Evolutionary conservation across 2,113 vertebrate species (phyloP).

Genomic region (Anser cygnoides): DNA sequence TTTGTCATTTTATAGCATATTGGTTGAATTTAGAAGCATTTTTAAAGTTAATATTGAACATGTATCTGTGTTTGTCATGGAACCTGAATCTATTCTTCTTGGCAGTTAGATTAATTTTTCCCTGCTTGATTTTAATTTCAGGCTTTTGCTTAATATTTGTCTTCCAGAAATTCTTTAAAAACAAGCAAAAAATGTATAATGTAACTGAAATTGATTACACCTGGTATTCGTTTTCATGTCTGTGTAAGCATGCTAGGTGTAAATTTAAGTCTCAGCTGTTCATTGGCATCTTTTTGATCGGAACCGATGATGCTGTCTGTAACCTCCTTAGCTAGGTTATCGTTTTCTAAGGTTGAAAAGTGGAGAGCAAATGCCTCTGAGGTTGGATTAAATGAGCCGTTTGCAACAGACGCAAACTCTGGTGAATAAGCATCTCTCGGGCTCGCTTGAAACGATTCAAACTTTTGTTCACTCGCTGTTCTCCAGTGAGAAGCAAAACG

Average conservation of each 20-base stretch:
- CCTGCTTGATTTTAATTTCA: conserved; percentile 40
- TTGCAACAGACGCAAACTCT: conserved; percentile 19
- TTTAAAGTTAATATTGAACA: conserved; percentile 64
- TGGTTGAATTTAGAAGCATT: conserved; percentile 48
- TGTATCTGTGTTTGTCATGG: conserved; percentile 1
- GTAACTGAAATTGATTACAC: background rate
- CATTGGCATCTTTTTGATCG: conserved; percentile 55
- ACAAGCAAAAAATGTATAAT: background rate
- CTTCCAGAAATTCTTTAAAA: conserved; percentile 22
- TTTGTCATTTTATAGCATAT: conserved; percentile 44
- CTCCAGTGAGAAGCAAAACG: background rate
- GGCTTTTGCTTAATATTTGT: background rate
- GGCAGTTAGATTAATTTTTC: conserved; percentile 23
- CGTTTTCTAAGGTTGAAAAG: conserved; percentile 38
- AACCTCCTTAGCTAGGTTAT: conserved; percentile 30
- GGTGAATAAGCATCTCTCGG: conserved; percentile 41
- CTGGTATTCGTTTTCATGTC: background rate
- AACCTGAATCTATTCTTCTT: background rate
- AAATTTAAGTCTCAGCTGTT: conserved; percentile 60
- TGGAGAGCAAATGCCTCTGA: conserved; percentile 43
- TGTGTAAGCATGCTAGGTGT: background rate
- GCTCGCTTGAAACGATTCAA: background rate
- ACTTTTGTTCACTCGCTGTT: conserved; percentile 22
- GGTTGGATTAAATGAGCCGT: conserved; percentile 52
- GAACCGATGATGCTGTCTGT: conserved; percentile 56